phyloP scores from a whole-genome alignment of 2,888 invertebrate species.

The Lasiommata megera region DNA sequence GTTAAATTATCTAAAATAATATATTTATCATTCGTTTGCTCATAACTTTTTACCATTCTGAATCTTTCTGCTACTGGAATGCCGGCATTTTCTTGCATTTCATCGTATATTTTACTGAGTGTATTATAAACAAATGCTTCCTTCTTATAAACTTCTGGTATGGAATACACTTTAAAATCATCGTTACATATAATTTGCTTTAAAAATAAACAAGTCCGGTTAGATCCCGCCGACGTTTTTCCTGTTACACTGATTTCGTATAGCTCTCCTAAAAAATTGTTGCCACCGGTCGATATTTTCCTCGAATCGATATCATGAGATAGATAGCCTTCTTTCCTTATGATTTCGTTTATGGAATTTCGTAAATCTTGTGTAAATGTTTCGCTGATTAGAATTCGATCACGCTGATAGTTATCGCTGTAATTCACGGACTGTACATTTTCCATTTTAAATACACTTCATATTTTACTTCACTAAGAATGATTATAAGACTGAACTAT shows the following conservation, averaged over 20 bases:
- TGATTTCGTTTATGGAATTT: constrained; percentile 33
- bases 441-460: constrained; percentile 10
- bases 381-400: constrained; percentile 12
- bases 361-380: constrained; percentile 24
- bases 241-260: constrained; percentile 48
- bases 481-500: no score
- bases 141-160: constrained; percentile 42
- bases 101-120: constrained; percentile 40
- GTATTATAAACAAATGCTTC: constrained; percentile 53
- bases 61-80: constrained; percentile 46
- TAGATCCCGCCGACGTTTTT: constrained; percentile 32
- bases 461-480: not conserved
- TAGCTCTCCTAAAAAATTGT: constrained; percentile 46
- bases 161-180: constrained; percentile 41
- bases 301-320: constrained; percentile 34
- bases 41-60: constrained; percentile 43
- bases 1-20: constrained; percentile 53
- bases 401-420: constrained; percentile 13
- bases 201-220: constrained; percentile 48
- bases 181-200: constrained; percentile 46
- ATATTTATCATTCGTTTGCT: constrained; percentile 41
- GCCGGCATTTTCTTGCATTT: constrained; percentile 44
- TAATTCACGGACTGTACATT: not conserved
- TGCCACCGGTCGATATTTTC: constrained; percentile 41
- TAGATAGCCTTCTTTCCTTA: constrained; percentile 37